Base-by-base conservation (phyloP, 2,797 vertebrate genomes). In the Clamator glandarius region DNA sequence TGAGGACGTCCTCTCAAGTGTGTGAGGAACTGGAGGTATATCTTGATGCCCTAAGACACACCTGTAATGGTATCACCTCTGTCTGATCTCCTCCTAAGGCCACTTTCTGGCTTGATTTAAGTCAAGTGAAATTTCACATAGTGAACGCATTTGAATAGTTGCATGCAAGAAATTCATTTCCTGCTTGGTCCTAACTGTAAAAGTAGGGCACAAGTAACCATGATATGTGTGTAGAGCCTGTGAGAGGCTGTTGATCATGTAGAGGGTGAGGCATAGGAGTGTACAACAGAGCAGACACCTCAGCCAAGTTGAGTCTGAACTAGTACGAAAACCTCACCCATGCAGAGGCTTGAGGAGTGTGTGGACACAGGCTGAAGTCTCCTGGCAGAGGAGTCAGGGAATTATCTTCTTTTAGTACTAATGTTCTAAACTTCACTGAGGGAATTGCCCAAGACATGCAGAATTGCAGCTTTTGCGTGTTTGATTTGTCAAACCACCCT, bases 261-360 rank as follows among this genome's bases (percentile, higher is more conserved):
- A 39, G 14, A 48, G 48, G 44, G 33, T 61, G 50, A 52, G 18
- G 11, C 17, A 31, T 3, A 51, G 54, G 35, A 35, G 15, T 3
- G 4, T n/a, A 35, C 23, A 31, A 28, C 80, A 75, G 21, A 67
- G 41, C 26, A 63, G 54, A 48, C 8, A 8, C 5, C 5, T 42
- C 3, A 10, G 18, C 11, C 74, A 59, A 15, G 8, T 0, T 74
- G 57, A 41, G 15, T 62, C 19, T 48, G 51, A 62, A 26, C 35
- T 50, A 13, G 4, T 15, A 20, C 9, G 57, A 58, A 89, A 88
- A 29, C 20, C 12, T 78, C 20, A 31, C 6, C 35, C 8, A 26
- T 0, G 6, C 17, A 0, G 2, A 20, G 39, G 25, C 11, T 84
- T 36, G 6, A n/a, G 58, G 52, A 36, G 35, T 8, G 17, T 6